A percentile compares a stretch with the other conserved stretches of the same genome.
Conservation (phyloP, 2,797 vertebrate genomes). For the Micromesistius poutassou region DNA sequence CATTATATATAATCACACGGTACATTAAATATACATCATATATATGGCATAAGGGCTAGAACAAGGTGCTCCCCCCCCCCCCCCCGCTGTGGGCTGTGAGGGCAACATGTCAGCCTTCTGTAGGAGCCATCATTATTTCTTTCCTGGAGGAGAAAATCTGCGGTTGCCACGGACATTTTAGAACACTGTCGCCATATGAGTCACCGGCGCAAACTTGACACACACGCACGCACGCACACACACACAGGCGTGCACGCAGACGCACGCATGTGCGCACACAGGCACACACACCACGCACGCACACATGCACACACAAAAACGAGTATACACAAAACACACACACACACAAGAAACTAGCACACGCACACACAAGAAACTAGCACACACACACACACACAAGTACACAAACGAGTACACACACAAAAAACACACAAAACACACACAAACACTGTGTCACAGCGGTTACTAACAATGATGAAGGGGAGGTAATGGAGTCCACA, state of each 20-base stretch:
- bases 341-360: not conserved
- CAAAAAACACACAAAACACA: not conserved
- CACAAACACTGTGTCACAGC: not conserved
- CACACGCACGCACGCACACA: conserved; percentile 7
- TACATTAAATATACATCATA: not conserved
- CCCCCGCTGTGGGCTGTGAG: not conserved
- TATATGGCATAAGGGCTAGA: not conserved
- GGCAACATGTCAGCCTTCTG: not conserved
- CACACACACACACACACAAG: conserved; percentile 23
- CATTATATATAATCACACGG: too few relatives aligned
- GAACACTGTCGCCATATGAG: not conserved
- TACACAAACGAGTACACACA: not conserved
- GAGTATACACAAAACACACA: too few relatives aligned
- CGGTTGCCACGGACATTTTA: not conserved
- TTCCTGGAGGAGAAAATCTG: not conserved
- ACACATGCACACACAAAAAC: not conserved
- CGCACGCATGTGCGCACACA: conserved; percentile 3
- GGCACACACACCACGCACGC: not conserved
- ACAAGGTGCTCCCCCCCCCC: not conserved
- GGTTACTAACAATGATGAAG: not conserved
- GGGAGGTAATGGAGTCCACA: not conserved
- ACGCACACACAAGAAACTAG: too few relatives aligned
- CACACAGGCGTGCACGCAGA: conserved; percentile 9
- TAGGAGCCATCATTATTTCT: not conserved
- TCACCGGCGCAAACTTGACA: not conserved